A percentile compares a stretch with the other conserved stretches of the same genome.
Evolutionary conservation across 2,113 vertebrate genomes (phyloP).

Genomic region (Gallinago media): DNA sequence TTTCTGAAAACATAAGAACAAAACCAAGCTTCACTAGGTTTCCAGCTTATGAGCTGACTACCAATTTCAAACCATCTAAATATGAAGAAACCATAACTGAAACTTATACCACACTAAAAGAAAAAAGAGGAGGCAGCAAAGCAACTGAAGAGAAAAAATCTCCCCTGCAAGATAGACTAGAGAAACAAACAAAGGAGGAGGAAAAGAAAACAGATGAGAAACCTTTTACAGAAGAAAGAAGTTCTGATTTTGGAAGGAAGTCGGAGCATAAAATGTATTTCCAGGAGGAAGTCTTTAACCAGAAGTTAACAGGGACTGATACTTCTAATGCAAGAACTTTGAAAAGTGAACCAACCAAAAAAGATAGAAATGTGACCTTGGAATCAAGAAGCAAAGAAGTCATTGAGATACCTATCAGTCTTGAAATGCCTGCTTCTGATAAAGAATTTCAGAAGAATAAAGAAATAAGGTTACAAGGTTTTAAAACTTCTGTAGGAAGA

Average conservation of each 20-base stretch:
- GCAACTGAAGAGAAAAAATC: slow-evolving; percentile 27
- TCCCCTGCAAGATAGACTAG: slow-evolving; percentile 13
- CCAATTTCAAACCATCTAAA: slow-evolving; percentile 15
- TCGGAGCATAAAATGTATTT: slow-evolving; percentile 52
- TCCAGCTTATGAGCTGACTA: slow-evolving; percentile 20
- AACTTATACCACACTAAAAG: neutral
- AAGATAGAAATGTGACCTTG: neutral
- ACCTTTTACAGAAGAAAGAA: neutral
- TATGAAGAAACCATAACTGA: slow-evolving; percentile 65
- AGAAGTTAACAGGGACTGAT: slow-evolving; percentile 43
- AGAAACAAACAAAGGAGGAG: slow-evolving; percentile 13
- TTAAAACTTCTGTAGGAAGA: neutral
- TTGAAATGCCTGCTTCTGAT: slow-evolving; percentile 18
- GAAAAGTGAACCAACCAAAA: neutral
- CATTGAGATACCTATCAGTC: slow-evolving; percentile 49
- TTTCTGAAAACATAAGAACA: slow-evolving; percentile 11
- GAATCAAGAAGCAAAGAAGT: slow-evolving; percentile 11
- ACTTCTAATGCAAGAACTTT: neutral
- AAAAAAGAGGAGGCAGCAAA: slow-evolving; percentile 39
- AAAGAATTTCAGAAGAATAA: neutral
- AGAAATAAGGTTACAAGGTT: neutral
- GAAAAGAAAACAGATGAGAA: slow-evolving; percentile 22
- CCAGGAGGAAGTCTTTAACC: slow-evolving; percentile 59
- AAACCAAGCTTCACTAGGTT: slow-evolving; percentile 34
- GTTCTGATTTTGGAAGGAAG: slow-evolving; percentile 26